Evolutionary conservation across 2,113 vertebrate genomes (phyloP), one percentile per base, ranked within the genome.

Genomic region (Turdus rufiventris): DNA sequence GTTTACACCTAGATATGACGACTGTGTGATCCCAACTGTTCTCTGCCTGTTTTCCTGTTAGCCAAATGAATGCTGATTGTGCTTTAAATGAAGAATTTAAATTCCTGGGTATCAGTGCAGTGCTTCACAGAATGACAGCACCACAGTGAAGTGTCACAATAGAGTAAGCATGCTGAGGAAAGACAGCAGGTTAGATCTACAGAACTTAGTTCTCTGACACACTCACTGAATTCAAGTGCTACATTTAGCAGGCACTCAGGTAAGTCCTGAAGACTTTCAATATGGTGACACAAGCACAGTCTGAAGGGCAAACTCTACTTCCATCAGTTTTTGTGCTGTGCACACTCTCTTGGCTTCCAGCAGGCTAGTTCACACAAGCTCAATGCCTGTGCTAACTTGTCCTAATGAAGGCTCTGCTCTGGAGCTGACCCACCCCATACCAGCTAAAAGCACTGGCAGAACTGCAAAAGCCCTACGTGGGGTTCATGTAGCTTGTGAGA

Each of bases 401-500:
- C 19, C 33, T 47, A 63, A n/a, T 2, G n/a, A 0, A 26, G 34
- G 56, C 61, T 70, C 51, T 33, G 26, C 19, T 29, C 25, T 84
- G 73, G 25, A 84, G 60, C 56, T 33, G 60, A 50, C 38, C 34
- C 47, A 74, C 10, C 66, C 40, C 47, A 47, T 8, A 18, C 4
- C 36, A 57, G 12, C 40, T 60, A n/a, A 63, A 88, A 61, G 26
- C n/a, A 75, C 2, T n/a, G 34, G 23, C 26, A 89, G 25, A 81
- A 51, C 33, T 81, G 43, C 45, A 57, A 40, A 73, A 82, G n/a
- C 29, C 78, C 34, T 18, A 42, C 0, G 0, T 4, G 20, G 15
- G 4, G 16, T 43, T 73, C 34, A n/a, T 0, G 0, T 1, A 36
- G 16, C 47, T 65, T 73, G 29, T 17, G 25, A 60, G 28, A 70